Conservation (phyloP, 1,140 invertebrate genomes). For the Sitobion miscanthi region DNA sequence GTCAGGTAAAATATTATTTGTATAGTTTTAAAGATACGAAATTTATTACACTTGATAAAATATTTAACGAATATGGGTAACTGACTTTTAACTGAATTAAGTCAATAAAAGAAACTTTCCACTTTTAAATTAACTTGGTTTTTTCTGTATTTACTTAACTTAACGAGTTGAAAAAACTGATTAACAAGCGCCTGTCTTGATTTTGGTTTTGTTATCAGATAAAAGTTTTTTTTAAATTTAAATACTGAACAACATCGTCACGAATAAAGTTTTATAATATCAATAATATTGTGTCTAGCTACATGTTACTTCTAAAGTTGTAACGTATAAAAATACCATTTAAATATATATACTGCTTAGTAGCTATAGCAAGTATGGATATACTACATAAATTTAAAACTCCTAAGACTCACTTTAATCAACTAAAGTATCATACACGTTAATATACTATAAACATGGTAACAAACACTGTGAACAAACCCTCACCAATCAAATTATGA, state of each 20-base stretch:
- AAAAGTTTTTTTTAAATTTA: constrained; percentile 1
- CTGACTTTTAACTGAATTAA: neutral
- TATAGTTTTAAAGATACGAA: neutral
- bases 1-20: neutral
- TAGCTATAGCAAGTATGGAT: too few relatives aligned
- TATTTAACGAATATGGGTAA: neutral
- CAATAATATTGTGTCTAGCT: neutral
- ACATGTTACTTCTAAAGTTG: neutral
- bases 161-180: constrained; percentile 15
- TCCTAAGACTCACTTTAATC: neutral
- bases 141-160: constrained; percentile 16
- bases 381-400: neutral
- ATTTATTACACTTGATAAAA: neutral
- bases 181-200: constrained; percentile 1
- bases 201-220: neutral
- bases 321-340: neutral
- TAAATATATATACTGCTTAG: neutral
- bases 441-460: neutral
- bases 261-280: neutral
- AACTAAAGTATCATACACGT: neutral
- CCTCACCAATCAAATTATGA: neutral
- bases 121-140: neutral
- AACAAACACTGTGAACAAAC: neutral
- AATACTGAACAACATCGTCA: neutral
- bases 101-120: neutral